phyloP scores from a whole-genome alignment of 2,797 vertebrate species.

The Pyrocephalus nanus region DNA sequence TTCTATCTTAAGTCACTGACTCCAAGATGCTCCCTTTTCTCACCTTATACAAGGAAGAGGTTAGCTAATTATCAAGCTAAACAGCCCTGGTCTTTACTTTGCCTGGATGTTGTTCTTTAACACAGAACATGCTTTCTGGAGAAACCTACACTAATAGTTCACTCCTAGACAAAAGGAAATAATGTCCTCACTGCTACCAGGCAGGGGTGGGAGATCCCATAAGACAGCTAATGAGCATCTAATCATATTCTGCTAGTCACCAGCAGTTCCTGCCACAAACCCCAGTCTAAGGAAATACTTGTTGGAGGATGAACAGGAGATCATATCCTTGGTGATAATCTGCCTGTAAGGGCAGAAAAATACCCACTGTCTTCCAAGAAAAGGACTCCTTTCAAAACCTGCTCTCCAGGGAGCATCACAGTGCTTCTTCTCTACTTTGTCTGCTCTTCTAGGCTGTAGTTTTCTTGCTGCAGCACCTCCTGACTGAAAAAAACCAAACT shows the following conservation, averaged over 20 bases:
- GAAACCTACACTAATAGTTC: not conserved
- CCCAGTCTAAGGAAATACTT: not conserved
- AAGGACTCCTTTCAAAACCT: not conserved
- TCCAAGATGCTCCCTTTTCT: not conserved
- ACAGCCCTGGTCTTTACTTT: not conserved
- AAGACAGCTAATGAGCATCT: not conserved
- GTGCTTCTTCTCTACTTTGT: not conserved
- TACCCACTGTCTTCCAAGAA: not conserved
- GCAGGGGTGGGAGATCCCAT: too few species aligned
- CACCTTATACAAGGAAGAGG: not conserved
- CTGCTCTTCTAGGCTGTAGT: not conserved
- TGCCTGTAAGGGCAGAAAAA: not conserved
- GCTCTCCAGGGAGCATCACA: not conserved
- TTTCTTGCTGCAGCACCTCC: not conserved
- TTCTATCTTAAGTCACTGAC: not conserved
- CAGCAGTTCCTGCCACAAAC: not conserved
- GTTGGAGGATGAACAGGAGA: not conserved
- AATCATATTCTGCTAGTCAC: not conserved
- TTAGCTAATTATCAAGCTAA: not conserved
- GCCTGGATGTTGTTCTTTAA: not conserved
- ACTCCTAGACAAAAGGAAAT: not conserved
- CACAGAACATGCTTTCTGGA: not conserved
- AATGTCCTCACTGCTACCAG: not conserved
- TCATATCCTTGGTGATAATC: not conserved
- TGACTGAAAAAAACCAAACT: constrained; percentile 23